Evolutionary conservation across 2,797 vertebrate species (phyloP).

Genomic region (Cynopterus sphinx): DNA sequence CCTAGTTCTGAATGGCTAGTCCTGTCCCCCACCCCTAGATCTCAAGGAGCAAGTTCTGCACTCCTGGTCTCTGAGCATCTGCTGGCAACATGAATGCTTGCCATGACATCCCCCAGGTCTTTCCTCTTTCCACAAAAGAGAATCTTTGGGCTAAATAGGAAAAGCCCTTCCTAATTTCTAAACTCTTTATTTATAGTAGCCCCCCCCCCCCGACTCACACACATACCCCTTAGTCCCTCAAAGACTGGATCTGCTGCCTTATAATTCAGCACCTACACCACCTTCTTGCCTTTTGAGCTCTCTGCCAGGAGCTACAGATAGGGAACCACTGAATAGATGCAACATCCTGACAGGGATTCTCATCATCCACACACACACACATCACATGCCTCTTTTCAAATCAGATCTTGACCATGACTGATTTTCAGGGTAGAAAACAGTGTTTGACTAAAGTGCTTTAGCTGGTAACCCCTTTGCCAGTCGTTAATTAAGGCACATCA

Average conservation of each 20-base stretch:
- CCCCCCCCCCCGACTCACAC: not conserved
- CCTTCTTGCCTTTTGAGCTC: not conserved
- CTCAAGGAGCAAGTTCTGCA: not conserved
- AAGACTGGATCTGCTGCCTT: not conserved
- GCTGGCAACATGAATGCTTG: not conserved
- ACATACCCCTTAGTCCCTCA: not conserved
- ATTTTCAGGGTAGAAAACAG: not conserved
- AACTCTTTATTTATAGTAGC: not conserved
- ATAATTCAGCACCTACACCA: accelerated
- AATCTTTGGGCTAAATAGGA: not conserved
- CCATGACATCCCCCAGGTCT: not conserved
- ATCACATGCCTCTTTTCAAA: not conserved
- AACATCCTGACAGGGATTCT: not conserved
- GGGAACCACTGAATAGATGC: not conserved
- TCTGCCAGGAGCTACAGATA: not conserved
- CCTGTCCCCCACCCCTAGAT: not conserved
- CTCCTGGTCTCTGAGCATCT: not conserved
- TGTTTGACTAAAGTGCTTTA: not conserved
- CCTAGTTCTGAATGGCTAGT: not conserved
- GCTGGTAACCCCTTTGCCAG: not conserved
- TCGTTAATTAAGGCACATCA: not conserved
- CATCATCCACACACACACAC: not conserved
- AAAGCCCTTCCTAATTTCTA: not conserved
- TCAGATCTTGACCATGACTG: not conserved
- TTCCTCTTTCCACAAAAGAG: not conserved